Evolutionary conservation across 2,113 vertebrate species (phyloP).

Genomic region (Oplegnathus fasciatus): DNA sequence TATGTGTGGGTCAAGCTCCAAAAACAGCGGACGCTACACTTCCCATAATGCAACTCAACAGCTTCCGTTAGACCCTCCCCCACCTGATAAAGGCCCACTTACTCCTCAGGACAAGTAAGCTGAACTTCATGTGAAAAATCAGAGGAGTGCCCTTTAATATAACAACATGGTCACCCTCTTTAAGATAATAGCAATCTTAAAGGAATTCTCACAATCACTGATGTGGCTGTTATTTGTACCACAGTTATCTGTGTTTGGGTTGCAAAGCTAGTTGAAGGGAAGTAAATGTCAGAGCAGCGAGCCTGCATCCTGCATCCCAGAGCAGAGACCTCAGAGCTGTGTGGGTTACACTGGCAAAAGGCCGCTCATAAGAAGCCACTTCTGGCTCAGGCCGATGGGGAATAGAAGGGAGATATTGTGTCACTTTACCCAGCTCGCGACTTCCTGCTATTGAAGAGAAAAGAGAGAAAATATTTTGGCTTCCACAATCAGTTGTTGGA

Average conservation of each 20-base stretch:
- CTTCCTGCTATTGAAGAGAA: slow-evolving; percentile 70
- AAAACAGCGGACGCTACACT: background rate
- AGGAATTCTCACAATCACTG: slow-evolving; percentile 2
- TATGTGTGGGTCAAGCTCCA: background rate
- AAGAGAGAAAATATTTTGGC: slow-evolving; percentile 51
- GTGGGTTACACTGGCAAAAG: slow-evolving; percentile 11
- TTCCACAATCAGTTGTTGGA: slow-evolving; percentile 33
- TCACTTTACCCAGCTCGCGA: slow-evolving; percentile 46
- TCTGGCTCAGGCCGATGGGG: slow-evolving; percentile 8
- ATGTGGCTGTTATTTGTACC: slow-evolving; percentile 7
- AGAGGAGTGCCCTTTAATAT: background rate
- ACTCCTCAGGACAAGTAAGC: background rate
- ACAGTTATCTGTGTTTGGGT: slow-evolving; percentile 22
- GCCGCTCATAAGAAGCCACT: slow-evolving; percentile 5
- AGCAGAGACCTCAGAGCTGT: slow-evolving; percentile 19
- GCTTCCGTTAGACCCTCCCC: background rate
- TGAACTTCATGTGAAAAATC: background rate
- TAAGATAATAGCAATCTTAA: background rate
- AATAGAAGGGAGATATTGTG: slow-evolving; percentile 34
- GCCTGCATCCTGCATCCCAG: slow-evolving; percentile 40
- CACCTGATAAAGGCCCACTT: background rate
- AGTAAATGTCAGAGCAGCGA: slow-evolving; percentile 26
- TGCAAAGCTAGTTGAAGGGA: slow-evolving; percentile 21
- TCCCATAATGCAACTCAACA: background rate
- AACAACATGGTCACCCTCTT: background rate